These are phyloP conservation scores for Cyrtorhinus lividipennis DNA, from an alignment of 1,140 invertebrate genomes.

Conservation along the genomic window DNA sequence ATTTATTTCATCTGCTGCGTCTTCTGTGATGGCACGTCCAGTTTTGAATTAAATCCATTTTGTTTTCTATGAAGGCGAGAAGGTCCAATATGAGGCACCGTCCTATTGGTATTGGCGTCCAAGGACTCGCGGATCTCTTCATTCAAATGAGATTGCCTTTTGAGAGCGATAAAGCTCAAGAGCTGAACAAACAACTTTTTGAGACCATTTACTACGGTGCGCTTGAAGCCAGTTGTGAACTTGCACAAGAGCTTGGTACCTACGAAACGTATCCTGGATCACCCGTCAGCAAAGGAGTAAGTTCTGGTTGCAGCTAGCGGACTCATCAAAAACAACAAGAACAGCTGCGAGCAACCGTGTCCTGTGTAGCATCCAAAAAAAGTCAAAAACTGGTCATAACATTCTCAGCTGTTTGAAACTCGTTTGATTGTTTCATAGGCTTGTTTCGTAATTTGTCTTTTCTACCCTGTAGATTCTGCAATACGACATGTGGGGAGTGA, in stretches of 20 bases:
- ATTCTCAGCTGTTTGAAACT: too few species aligned
- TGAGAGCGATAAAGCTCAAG: slow-evolving; percentile 66
- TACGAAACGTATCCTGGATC: slow-evolving; percentile 86
- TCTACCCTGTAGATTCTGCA: slow-evolving; percentile 58
- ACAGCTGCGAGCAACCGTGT: too few species aligned
- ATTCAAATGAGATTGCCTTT: slow-evolving; percentile 90
- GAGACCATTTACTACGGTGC: slow-evolving; percentile 98
- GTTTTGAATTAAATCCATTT: not conserved
- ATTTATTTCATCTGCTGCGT: not conserved
- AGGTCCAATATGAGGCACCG: slow-evolving; percentile 83
- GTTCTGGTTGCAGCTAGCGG: too few species aligned
- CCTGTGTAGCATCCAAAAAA: not conserved
- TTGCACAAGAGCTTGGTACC: slow-evolving; percentile 69
- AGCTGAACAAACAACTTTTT: slow-evolving; percentile 92
- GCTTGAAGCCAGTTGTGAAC: slow-evolving; percentile 88
- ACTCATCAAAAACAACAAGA: too few species aligned
- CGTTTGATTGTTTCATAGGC: too few species aligned
- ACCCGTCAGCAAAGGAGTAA: slow-evolving; percentile 82
- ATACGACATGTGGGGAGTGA: slow-evolving; percentile 95
- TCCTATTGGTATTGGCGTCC: slow-evolving; percentile 92
- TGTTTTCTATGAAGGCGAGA: slow-evolving; percentile 38
- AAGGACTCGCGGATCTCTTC: slow-evolving; percentile 94
- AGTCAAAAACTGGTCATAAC: too few species aligned
- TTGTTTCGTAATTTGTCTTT: not conserved
- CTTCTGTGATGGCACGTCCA: not conserved